Percentiles rank a stretch among this genome's conserved stretches.
These are phyloP conservation scores for Tor tambroides DNA, from an alignment of 2,113 vertebrate genomes.

Conservation along the genomic window DNA sequence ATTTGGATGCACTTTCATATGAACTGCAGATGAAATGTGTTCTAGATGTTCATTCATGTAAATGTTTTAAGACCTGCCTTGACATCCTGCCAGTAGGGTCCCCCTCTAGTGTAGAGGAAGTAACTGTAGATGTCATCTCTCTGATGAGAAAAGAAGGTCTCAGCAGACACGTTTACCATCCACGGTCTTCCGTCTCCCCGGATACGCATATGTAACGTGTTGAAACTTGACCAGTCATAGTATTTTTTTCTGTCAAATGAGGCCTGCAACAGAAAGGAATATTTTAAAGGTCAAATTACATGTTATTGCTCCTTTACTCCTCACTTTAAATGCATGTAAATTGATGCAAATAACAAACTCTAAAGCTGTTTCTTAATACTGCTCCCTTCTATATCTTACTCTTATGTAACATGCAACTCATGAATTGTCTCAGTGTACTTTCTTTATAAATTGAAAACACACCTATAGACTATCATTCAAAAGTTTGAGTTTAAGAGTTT, in stretches of 20 bases:
- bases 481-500: too few species aligned
- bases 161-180: constrained; percentile 88
- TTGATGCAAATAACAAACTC: neutral
- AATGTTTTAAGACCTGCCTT: constrained; percentile 74
- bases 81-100: constrained; percentile 97
- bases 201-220: constrained; percentile 85
- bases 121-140: constrained; percentile 90
- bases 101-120: constrained; percentile 92
- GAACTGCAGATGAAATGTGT: neutral
- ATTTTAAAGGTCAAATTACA: neutral
- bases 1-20: neutral
- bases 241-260: constrained; percentile 83
- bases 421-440: neutral
- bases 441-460: neutral
- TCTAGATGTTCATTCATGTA: neutral
- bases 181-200: constrained; percentile 95
- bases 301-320: neutral
- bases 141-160: constrained; percentile 81
- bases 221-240: constrained; percentile 88
- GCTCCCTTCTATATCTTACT: neutral
- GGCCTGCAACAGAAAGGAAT: constrained; percentile 68
- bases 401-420: neutral
- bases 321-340: neutral
- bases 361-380: neutral
- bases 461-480: neutral